Base-by-base conservation (phyloP, 1,140 invertebrate genomes). In the Coelopa frigida region DNA sequence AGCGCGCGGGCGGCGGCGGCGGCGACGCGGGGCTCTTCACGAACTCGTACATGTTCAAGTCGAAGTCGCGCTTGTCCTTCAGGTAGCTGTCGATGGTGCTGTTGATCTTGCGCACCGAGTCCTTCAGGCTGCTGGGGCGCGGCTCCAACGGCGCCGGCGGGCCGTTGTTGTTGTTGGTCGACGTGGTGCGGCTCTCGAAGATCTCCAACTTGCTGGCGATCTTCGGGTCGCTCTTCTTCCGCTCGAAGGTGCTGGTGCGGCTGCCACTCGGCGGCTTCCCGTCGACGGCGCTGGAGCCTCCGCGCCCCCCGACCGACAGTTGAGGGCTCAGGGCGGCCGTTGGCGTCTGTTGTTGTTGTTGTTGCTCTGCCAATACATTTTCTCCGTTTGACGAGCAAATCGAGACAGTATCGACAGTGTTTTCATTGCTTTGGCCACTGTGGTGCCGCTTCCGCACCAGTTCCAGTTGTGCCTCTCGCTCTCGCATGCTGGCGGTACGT, bases 401-500 rank as follows among this genome's bases (percentile, higher is more conserved):
- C 50, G 64, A 68, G 58, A 68, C 62, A 61, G 61, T 68, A 64
- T 68, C 64, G n/a, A n/a, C n/a, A 49, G 53, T 58, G 40, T 65
- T 53, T 29, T 52, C 56, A 50, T 59, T 55, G 35, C 55, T 54
- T 17, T 17, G 26, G 22, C 33, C 36, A 24, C 31, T 36, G 26
- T 15, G 32, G 26, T 53, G 68, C 53, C 52, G 70, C 71, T 70
- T 76, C 59, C 54, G 75, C 24, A 77, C 72, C 43, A 80, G 67
- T 56, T 80, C 78, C 53, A 79, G 61, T 51, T 76, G 76, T 5
- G 78, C 77, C 61, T 82, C 80, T 40, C 79, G 67, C 63, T 87
- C 84, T 56, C 84, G 74, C 81, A 88, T 84, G 61, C 85, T 88
- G 6, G 84, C 84, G 15, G 85, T 87, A 51, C 87, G 73, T 61